These are phyloP conservation scores for Mobula hypostoma DNA, from an alignment of 2,113 vertebrate genomes.

Conservation along the genomic window DNA sequence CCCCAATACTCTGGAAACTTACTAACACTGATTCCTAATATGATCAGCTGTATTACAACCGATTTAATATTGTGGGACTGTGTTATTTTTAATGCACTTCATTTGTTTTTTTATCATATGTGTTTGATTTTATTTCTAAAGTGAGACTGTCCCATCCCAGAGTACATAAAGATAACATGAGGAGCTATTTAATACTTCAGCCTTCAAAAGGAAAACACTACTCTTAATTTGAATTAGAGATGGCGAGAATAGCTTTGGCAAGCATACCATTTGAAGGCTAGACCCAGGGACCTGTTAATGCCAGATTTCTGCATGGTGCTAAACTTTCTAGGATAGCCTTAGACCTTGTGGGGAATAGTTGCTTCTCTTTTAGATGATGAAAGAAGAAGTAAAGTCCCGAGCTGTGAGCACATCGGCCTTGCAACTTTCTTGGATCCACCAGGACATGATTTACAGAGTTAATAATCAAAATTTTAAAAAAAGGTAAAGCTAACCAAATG, in stretches of 20 bases:
- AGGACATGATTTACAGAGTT: no score
- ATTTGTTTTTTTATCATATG: background rate
- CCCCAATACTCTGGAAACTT: background rate
- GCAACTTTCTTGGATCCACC: background rate
- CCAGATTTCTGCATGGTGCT: background rate
- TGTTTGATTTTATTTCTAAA: slow-evolving; percentile 26
- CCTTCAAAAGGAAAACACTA: background rate
- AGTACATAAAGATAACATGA: background rate
- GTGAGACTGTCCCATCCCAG: background rate
- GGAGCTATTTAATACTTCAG: background rate
- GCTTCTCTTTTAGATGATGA: background rate
- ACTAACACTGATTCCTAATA: background rate
- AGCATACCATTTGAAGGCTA: background rate
- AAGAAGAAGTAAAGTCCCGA: background rate
- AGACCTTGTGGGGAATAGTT: background rate
- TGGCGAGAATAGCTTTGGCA: slow-evolving; percentile 1
- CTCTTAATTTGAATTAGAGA: slow-evolving; percentile 23
- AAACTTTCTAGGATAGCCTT: background rate
- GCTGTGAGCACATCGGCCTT: background rate
- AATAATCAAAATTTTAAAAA: background rate
- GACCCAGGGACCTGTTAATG: background rate
- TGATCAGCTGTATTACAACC: background rate
- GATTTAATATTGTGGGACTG: background rate
- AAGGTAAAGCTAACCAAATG: background rate
- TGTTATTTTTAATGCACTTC: background rate